Conservation (phyloP, 2,888 invertebrate genomes). For the Tenthredo distinguenda region DNA sequence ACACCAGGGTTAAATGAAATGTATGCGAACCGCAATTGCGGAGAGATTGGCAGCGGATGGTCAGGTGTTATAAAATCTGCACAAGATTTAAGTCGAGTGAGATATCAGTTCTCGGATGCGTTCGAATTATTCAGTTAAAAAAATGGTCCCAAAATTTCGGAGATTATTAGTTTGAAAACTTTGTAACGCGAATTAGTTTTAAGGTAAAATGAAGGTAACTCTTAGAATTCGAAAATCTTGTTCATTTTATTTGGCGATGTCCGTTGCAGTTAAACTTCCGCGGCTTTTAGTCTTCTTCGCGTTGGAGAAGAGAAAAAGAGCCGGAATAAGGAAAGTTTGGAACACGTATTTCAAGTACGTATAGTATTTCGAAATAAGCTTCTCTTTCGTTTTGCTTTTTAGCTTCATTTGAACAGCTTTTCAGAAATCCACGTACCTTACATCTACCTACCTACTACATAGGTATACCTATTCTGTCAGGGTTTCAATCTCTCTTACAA, state of each 20-base stretch:
- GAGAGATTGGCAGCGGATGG: not conserved
- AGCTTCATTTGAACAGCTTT: slow-evolving; percentile 20
- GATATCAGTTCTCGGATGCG: not conserved
- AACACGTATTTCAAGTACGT: not conserved
- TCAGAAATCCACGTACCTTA: not conserved
- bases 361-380: not conserved
- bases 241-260: not conserved
- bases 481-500: slow-evolving; percentile 32
- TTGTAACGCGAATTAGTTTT: too few relatives aligned
- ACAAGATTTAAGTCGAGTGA: not conserved
- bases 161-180: not conserved
- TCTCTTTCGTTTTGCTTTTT: not conserved
- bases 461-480: not conserved
- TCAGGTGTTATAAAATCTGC: not conserved
- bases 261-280: not conserved
- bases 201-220: not conserved
- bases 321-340: not conserved
- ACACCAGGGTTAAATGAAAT: slow-evolving; percentile 32
- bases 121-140: not conserved
- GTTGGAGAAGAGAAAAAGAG: not conserved
- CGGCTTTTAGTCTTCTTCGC: not conserved
- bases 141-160: not conserved
- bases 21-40: slow-evolving; percentile 21
- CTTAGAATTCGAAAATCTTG: not conserved
- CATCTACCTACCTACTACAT: not conserved